Conservation (phyloP, 2,797 vertebrate species). For the Sebastes vulpes region DNA sequence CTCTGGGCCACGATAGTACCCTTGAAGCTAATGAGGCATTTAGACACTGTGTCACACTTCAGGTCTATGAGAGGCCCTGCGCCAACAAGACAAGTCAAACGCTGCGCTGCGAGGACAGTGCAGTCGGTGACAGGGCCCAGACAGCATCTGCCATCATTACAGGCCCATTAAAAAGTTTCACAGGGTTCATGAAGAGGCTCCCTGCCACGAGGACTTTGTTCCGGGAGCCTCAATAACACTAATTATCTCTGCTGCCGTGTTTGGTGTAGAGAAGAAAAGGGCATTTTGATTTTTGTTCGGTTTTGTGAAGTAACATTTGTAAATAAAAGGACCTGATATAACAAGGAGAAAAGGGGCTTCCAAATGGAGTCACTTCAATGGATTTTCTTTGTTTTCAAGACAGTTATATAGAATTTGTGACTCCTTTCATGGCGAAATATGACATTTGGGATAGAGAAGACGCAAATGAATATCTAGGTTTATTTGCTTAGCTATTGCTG, state of each 20-base stretch:
- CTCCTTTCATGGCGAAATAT: slow-evolving; percentile 2
- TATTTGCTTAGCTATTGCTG: neutral
- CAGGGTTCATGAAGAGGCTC: slow-evolving; percentile 43
- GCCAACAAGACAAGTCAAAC: slow-evolving; percentile 44
- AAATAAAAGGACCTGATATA: slow-evolving; percentile 8
- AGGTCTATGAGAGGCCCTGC: slow-evolving; percentile 51
- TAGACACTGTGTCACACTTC: slow-evolving; percentile 59
- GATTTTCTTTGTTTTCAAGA: neutral
- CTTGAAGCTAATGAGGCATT: slow-evolving; percentile 71
- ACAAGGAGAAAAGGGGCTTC: neutral
- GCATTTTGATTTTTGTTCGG: neutral
- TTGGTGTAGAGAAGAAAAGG: slow-evolving; percentile 12
- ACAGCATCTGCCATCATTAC: slow-evolving; percentile 71
- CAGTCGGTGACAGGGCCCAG: slow-evolving; percentile 47
- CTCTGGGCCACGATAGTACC: slow-evolving; percentile 24
- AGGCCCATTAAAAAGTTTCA: slow-evolving; percentile 69
- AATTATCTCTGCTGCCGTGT: slow-evolving; percentile 56
- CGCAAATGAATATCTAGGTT: neutral
- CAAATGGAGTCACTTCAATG: neutral
- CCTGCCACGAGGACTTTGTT: slow-evolving; percentile 43
- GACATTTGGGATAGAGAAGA: neutral
- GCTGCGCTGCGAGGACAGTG: slow-evolving; percentile 35
- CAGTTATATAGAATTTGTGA: neutral
- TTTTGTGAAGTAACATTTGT: slow-evolving; percentile 17
- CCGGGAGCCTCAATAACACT: slow-evolving; percentile 18